Conservation (phyloP, 1,140 invertebrate genomes). For the Hormaphis cornu region DNA sequence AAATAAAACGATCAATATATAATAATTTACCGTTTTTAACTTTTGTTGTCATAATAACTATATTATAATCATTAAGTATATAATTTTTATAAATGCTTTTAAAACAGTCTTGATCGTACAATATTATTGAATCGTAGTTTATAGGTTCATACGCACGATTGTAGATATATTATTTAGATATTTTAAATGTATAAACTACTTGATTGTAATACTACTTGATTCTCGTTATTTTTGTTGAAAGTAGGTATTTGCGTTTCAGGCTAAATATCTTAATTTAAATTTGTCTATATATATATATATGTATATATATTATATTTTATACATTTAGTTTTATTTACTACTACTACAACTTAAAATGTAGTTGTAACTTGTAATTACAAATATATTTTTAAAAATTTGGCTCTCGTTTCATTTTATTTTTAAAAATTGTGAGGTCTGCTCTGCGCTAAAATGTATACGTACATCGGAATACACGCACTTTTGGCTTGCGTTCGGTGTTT, state of each 20-base stretch:
- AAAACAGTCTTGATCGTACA: too few relatives aligned
- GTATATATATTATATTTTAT: neutral
- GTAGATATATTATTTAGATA: too few relatives aligned
- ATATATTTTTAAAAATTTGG: conserved; percentile 2
- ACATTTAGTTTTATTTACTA: conserved; percentile 11
- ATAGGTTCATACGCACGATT: too few relatives aligned
- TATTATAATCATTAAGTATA: too few relatives aligned
- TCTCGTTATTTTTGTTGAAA: conserved; percentile 10
- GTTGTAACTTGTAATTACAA: conserved; percentile 14
- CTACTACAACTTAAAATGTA: neutral
- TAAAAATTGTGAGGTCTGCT: conserved; percentile 2
- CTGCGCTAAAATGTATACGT: conserved; percentile 5
- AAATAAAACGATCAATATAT: too few relatives aligned
- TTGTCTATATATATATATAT: conserved; percentile 5
- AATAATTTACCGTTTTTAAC: too few relatives aligned
- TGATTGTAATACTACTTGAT: too few relatives aligned
- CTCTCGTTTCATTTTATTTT: conserved; percentile 19
- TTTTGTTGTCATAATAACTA: too few relatives aligned
- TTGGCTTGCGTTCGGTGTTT: conserved; percentile 24
- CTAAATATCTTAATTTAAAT: conserved; percentile 7
- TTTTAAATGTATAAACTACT: too few relatives aligned
- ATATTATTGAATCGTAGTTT: too few relatives aligned
- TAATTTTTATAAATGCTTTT: too few relatives aligned
- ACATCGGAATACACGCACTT: neutral
- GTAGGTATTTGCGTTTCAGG: neutral